Percentiles rank a stretch among this genome's conserved stretches.
These are phyloP conservation scores for Sabellastarte sp. DNA, from an alignment of 2,888 invertebrate genomes.

Conservation along the genomic window DNA sequence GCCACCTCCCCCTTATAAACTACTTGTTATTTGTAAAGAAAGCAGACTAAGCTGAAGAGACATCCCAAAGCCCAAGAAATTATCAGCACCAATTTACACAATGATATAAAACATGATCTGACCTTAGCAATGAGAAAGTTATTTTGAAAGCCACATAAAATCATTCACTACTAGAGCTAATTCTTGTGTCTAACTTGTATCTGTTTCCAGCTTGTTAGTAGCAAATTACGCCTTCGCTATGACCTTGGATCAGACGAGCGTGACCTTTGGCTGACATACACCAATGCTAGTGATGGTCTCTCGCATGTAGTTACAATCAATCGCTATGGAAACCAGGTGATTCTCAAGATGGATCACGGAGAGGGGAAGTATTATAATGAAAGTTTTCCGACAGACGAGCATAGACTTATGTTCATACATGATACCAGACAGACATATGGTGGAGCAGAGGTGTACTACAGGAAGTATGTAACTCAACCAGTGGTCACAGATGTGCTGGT, in stretches of 20 bases:
- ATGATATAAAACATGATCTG: too few relatives aligned
- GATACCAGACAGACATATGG: constrained; percentile 71
- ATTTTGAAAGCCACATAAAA: too few relatives aligned
- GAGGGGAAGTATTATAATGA: constrained; percentile 68
- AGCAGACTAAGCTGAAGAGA: too few relatives aligned
- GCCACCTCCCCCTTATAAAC: too few relatives aligned
- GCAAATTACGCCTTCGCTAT: neutral
- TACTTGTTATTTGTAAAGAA: too few relatives aligned
- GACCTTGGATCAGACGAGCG: constrained; percentile 74
- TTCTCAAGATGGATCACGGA: constrained; percentile 88
- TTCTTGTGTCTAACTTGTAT: too few relatives aligned
- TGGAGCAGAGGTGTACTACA: constrained; percentile 93
- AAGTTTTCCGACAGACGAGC: constrained; percentile 12
- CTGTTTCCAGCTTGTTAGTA: too few relatives aligned
- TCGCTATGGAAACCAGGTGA: constrained; percentile 88
- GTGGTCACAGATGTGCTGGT: neutral
- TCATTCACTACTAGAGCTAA: too few relatives aligned
- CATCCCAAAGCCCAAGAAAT: too few relatives aligned
- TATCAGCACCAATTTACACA: too few relatives aligned
- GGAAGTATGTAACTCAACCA: constrained; percentile 49
- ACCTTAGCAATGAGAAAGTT: too few relatives aligned
- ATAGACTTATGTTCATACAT: constrained; percentile 6
- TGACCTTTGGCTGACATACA: constrained; percentile 73
- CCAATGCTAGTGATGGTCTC: constrained; percentile 67
- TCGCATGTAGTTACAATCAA: constrained; percentile 94